These are phyloP conservation scores for Ctenodactylus gundi DNA, from an alignment of 2,113 vertebrate species.

Conservation along the genomic window DNA sequence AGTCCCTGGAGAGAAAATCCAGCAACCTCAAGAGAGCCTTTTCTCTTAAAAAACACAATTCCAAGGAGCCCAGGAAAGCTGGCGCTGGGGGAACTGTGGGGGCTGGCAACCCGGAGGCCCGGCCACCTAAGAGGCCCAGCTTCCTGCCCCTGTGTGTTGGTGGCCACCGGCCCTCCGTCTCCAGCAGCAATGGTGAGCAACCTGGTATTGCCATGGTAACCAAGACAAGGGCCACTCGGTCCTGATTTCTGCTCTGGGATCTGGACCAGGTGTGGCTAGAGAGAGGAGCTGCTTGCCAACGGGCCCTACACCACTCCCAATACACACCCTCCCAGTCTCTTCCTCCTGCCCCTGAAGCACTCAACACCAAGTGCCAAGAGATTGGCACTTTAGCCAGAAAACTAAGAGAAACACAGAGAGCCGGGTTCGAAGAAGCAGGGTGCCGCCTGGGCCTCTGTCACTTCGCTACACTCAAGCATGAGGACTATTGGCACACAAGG, in stretches of 20 bases:
- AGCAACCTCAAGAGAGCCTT: slow-evolving; percentile 76
- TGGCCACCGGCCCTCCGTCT: not conserved
- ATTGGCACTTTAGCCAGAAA: no score
- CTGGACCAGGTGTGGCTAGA: no score
- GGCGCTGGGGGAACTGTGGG: not conserved
- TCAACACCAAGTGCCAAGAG: no score
- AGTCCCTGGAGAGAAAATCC: slow-evolving; percentile 72
- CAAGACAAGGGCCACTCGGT: not conserved
- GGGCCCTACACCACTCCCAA: no score
- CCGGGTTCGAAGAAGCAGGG: not conserved
- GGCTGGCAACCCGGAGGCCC: not conserved
- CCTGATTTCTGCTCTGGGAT: not conserved
- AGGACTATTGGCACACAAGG: rapidly evolving
- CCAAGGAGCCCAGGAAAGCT: slow-evolving; percentile 57
- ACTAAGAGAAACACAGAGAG: not conserved
- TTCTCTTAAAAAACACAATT: slow-evolving; percentile 76
- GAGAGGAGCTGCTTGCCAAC: no score
- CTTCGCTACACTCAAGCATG: rapidly evolving
- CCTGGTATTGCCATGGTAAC: not conserved
- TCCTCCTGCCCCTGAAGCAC: no score
- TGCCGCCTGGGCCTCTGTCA: not conserved
- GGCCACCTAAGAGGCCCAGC: slow-evolving; percentile 22
- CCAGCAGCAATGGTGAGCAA: slow-evolving; percentile 55
- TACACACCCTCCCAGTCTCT: no score
- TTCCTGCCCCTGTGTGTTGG: slow-evolving; percentile 73